phyloP scores from a whole-genome alignment of 2,888 invertebrate species.

The Physocephala rufipes region DNA sequence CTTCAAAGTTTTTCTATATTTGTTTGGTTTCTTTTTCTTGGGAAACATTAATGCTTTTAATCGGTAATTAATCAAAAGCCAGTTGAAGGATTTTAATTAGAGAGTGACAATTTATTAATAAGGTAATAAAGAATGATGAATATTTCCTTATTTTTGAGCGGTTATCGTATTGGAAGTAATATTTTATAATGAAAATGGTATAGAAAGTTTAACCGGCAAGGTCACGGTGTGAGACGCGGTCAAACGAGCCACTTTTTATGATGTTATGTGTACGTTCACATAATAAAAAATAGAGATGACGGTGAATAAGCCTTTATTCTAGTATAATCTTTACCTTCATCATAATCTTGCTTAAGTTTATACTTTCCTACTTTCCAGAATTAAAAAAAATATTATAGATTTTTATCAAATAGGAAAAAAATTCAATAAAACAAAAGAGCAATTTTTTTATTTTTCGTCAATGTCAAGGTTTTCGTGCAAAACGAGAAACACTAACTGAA shows the following conservation, averaged over 20 bases:
- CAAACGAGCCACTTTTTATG: no score
- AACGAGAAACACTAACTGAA: neutral
- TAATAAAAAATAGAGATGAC: no score
- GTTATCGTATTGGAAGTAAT: neutral
- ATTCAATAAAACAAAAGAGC: neutral
- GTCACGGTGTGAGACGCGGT: no score
- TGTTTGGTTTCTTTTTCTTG: neutral
- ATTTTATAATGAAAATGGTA: neutral
- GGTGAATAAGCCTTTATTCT: no score
- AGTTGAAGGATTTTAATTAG: neutral
- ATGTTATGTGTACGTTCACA: no score
- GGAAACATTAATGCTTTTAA: constrained; percentile 8
- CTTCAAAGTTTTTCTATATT: constrained; percentile 14
- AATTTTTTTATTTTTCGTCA: constrained; percentile 17
- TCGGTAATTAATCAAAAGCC: constrained; percentile 31
- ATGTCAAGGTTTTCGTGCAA: constrained; percentile 25
- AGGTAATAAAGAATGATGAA: constrained; percentile 31
- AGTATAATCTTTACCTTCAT: no score
- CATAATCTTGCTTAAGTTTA: no score
- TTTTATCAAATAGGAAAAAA: neutral
- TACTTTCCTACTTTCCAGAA: no score
- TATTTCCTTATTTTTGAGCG: neutral
- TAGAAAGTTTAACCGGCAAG: no score
- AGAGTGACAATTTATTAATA: constrained; percentile 1
- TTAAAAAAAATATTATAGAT: constrained; percentile 7